Evolutionary conservation across 1,140 invertebrate species (phyloP).

Genomic region (Elysia chlorotica): DNA sequence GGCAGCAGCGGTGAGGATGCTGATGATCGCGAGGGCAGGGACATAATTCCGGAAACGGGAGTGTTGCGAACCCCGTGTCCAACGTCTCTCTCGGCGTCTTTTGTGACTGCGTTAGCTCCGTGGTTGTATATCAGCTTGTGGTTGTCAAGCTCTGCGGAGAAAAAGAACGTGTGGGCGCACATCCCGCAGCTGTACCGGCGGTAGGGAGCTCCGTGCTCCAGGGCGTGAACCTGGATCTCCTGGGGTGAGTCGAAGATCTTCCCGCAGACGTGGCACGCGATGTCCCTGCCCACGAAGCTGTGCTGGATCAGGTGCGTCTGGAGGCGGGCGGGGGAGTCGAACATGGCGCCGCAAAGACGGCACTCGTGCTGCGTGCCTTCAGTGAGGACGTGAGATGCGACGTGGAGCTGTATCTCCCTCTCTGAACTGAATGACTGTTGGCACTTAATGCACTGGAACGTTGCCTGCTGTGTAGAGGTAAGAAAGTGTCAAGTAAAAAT

Average conservation of each 20-base stretch:
- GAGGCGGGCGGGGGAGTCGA: conserved; percentile 77
- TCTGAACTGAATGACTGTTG: conserved; percentile 72
- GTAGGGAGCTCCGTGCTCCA: conserved; percentile 78
- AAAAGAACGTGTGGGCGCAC: conserved; percentile 88
- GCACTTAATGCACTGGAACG: conserved; percentile 76
- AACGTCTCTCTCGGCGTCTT: no score
- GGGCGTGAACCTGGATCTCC: conserved; percentile 80
- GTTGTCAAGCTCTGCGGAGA: conserved; percentile 87
- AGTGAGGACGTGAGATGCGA: conserved; percentile 67
- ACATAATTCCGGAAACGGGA: no score
- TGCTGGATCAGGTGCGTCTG: conserved; percentile 93
- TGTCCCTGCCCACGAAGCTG: conserved; percentile 85
- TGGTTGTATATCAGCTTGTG: conserved; percentile 70
- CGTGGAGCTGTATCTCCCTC: conserved; percentile 72
- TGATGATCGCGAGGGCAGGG: no score
- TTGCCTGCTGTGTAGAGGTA: conserved; percentile 27
- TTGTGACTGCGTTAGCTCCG: background rate
- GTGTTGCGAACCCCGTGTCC: no score
- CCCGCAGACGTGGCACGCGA: conserved; percentile 87
- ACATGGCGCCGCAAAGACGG: conserved; percentile 73
- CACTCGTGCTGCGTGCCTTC: conserved; percentile 72
- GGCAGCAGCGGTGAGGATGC: no score
- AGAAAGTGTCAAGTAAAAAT: no score
- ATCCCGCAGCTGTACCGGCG: conserved; percentile 82
- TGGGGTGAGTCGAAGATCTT: conserved; percentile 81